A percentile compares a stretch with the other conserved stretches of the same genome.
Evolutionary conservation across 2,797 vertebrate species (phyloP).

Genomic region (Catostomus latipinnis): DNA sequence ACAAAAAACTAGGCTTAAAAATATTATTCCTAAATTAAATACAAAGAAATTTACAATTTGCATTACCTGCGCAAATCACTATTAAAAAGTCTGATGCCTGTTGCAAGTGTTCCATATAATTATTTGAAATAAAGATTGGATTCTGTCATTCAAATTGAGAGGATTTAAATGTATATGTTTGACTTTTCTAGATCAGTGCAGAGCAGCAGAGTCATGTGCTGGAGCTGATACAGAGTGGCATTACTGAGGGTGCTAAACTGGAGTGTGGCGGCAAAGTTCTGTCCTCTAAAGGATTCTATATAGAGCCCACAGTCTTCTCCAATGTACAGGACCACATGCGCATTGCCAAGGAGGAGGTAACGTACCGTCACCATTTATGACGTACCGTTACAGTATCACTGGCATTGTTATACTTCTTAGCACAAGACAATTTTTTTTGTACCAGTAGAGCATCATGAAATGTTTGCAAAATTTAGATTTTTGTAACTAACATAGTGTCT

Average conservation of each 20-base stretch:
- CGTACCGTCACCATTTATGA: background rate
- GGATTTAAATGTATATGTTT: background rate
- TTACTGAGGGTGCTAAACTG: conserved; percentile 93
- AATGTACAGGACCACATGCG: conserved; percentile 95
- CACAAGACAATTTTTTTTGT: background rate
- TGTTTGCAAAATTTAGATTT: no score
- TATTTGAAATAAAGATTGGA: background rate
- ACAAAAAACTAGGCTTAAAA: background rate
- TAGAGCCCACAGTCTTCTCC: conserved; percentile 97
- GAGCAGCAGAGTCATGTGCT: conserved; percentile 93
- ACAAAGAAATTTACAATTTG: background rate
- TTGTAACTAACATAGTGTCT: no score
- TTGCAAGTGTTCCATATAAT: background rate
- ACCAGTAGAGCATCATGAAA: background rate
- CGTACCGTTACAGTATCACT: background rate
- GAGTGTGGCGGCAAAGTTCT: conserved; percentile 95
- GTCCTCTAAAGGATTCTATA: conserved; percentile 92
- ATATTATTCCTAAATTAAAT: background rate
- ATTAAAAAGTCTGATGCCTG: background rate
- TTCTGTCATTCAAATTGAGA: background rate
- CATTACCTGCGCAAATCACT: background rate
- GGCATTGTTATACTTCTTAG: background rate
- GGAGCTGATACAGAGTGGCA: conserved; percentile 92
- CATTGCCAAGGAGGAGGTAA: conserved; percentile 97
- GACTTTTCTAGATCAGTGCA: conserved; percentile 85